These are phyloP conservation scores for Andrena marginata DNA, from an alignment of 2,888 invertebrate genomes.

Conservation along the genomic window DNA sequence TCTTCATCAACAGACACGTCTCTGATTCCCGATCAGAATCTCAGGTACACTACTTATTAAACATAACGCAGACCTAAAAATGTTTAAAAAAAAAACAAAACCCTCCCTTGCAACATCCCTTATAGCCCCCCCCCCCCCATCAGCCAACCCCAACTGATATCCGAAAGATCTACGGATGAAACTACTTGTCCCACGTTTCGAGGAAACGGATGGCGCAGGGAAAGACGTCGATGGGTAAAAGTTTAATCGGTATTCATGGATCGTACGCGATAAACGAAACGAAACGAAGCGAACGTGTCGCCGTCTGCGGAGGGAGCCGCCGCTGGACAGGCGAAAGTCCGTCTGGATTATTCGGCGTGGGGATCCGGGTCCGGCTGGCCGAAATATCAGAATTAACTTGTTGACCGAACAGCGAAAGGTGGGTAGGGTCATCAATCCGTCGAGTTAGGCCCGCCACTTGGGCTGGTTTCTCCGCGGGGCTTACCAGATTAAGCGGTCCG, in stretches of 20 bases:
- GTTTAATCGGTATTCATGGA: conserved; percentile 59
- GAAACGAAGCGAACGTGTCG: conserved; percentile 26
- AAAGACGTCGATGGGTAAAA: conserved; percentile 44
- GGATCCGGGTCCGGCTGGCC: conserved; percentile 59
- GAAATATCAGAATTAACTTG: conserved; percentile 80
- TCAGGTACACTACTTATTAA: no score
- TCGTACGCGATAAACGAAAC: conserved; percentile 33
- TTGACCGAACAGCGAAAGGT: conserved; percentile 74
- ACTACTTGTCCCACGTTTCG: background rate
- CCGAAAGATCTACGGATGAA: no score
- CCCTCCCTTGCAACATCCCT: no score
- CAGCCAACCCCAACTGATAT: no score
- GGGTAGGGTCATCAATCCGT: conserved; percentile 70
- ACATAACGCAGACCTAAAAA: no score
- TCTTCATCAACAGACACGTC: no score
- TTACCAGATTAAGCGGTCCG: conserved; percentile 82
- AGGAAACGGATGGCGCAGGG: background rate
- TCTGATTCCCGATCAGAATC: no score
- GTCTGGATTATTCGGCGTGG: conserved; percentile 78
- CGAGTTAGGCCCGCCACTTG: conserved; percentile 55
- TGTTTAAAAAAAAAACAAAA: no score
- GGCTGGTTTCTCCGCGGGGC: conserved; percentile 78
- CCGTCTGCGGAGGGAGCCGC: conserved; percentile 67
- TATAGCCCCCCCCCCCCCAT: no score
- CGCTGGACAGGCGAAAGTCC: conserved; percentile 77